Evolutionary conservation across 2,888 invertebrate species (phyloP), one percentile per base, ranked within the genome.

Genomic region (Ctena decussata): DNA sequence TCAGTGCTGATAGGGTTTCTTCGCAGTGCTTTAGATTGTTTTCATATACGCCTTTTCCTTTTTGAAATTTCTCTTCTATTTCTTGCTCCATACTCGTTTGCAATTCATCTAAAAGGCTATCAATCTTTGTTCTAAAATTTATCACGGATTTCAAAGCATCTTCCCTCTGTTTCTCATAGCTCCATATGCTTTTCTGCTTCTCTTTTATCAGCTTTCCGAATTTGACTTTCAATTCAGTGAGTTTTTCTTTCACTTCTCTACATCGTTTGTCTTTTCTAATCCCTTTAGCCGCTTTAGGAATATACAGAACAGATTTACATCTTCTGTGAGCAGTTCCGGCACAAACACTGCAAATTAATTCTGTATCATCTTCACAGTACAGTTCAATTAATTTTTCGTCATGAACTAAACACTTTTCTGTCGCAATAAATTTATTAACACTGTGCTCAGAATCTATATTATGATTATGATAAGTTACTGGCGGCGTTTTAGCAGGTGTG

Each of bases 291-390:
- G 65, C 65, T 18, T 65, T 32, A 3, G 65, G 65, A 15, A 65
- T 65, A 21, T 65, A 65, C 21, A 65, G 21, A 35, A 65, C 65
- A 18, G 65, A 65, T n/a, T 65, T 65, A 65, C 65, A 65, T 24
- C 65, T 6, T 24, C 65, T 65, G 21, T 65, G 65, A 5, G 35
- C 65, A 35, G 65, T 65, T 1, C 65, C 65, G 35, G 65, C 65
- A 65, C 65, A 65, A 30, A 65, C 65, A 65, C 65, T 65, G 21
- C 65, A 65, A 21, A 65, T 65, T 35, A 65, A 35, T 35, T 65
- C 65, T 11, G 35, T 65, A 18, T 65, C 65, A 21, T 65, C 65
- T 18, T 65, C 65, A 18, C 65, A 65, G 21, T 21, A 65, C 18
- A 65, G 35, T 65, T 65, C 65, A 21, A 65, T 65, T 35, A 65